Evolutionary conservation across 2,113 vertebrate genomes (phyloP).

Genomic region (Megaptera novaeangliae): DNA sequence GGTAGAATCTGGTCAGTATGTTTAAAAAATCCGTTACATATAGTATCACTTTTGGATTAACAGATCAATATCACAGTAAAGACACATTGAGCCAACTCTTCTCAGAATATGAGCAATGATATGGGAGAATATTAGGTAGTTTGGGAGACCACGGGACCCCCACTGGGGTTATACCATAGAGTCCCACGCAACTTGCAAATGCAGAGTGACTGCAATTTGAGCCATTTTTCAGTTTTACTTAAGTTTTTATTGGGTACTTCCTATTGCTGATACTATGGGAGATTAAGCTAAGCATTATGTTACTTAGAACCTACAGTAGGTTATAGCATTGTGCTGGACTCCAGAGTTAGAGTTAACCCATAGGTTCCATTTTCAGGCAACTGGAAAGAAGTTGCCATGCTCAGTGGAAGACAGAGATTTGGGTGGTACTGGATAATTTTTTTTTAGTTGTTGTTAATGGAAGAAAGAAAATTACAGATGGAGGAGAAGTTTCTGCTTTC

Average conservation of each 20-base stretch:
- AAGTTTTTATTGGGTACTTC: neutral
- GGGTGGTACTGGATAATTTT: neutral
- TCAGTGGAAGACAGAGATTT: neutral
- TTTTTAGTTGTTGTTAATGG: neutral
- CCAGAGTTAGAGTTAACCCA: neutral
- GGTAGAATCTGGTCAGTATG: neutral
- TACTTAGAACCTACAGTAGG: neutral
- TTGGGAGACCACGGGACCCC: neutral
- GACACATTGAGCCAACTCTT: neutral
- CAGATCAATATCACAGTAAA: neutral
- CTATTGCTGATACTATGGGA: neutral
- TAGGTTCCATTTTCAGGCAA: neutral
- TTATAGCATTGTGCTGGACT: neutral
- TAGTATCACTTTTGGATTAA: neutral
- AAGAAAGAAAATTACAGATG: neutral
- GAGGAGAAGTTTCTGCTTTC: neutral
- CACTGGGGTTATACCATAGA: neutral
- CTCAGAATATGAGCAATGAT: neutral
- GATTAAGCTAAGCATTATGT: neutral
- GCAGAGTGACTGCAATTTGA: neutral
- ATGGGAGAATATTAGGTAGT: neutral
- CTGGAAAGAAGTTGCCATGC: neutral
- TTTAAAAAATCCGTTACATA: neutral
- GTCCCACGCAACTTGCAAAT: neutral
- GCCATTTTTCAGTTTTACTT: neutral